Conservation (phyloP, 2,113 vertebrate species). For the Amphiprion percula region DNA sequence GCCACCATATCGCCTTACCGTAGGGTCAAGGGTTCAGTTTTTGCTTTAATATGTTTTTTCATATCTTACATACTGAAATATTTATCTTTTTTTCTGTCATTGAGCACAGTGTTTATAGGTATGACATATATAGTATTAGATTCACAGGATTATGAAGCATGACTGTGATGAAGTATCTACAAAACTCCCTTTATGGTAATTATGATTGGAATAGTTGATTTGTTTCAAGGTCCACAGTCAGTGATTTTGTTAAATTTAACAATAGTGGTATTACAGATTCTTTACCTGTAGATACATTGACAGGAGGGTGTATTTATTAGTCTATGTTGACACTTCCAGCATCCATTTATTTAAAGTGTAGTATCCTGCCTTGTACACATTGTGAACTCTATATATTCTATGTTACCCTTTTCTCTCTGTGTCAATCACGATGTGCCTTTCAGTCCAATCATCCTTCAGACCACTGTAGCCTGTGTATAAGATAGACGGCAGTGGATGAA, state of each 20-base stretch:
- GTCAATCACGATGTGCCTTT: constrained; percentile 37
- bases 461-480: constrained; percentile 46
- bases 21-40: too few species aligned
- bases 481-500: constrained; percentile 68
- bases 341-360: constrained; percentile 1
- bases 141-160: too few species aligned
- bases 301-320: too few species aligned
- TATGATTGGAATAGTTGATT: too few species aligned
- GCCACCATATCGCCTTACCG: too few species aligned
- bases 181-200: too few species aligned
- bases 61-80: too few species aligned
- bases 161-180: too few species aligned
- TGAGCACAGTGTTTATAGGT: too few species aligned
- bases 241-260: neutral
- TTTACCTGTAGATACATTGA: neutral
- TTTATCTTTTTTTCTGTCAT: too few species aligned
- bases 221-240: neutral
- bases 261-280: neutral
- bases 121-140: too few species aligned
- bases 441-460: constrained; percentile 48
- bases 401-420: neutral
- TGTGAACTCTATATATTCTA: constrained; percentile 24
- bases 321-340: neutral
- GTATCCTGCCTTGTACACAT: constrained; percentile 2
- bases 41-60: too few species aligned